Evolutionary conservation across 2,113 vertebrate species (phyloP).

Genomic region (Hemiscyllium ocellatum): DNA sequence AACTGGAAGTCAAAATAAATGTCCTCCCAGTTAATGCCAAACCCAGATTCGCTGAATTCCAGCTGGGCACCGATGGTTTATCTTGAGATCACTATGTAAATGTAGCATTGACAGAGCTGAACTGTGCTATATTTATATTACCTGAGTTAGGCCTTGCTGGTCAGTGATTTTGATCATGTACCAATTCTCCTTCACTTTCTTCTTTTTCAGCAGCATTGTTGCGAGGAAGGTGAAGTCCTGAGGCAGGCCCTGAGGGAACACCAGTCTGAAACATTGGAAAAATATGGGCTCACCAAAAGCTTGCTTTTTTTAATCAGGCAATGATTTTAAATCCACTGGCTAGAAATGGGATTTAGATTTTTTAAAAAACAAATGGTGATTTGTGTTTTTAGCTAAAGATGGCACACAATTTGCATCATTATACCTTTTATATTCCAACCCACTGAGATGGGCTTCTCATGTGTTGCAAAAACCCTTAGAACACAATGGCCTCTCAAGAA

Average conservation of each 20-base stretch:
- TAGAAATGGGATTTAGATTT: too few relatives aligned
- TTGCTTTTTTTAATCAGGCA: too few relatives aligned
- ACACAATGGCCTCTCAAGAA: too few relatives aligned
- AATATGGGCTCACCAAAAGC: not conserved
- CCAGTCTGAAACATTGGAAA: conserved; percentile 55
- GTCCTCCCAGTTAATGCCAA: not conserved
- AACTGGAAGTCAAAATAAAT: not conserved
- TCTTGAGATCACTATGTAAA: too few relatives aligned
- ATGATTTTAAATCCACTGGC: too few relatives aligned
- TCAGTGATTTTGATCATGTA: conserved; percentile 87
- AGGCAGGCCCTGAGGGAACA: conserved; percentile 79
- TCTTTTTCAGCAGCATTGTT: conserved; percentile 81
- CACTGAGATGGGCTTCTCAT: too few relatives aligned
- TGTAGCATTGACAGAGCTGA: not conserved
- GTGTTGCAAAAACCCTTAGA: too few relatives aligned
- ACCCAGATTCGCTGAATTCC: not conserved
- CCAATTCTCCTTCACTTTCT: conserved; percentile 70
- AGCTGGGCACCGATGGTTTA: not conserved
- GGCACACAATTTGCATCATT: too few relatives aligned
- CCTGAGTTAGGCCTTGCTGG: conserved; percentile 81
- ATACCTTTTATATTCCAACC: too few relatives aligned
- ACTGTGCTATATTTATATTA: conserved; percentile 45
- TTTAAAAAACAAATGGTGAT: too few relatives aligned
- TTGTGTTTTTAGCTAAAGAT: too few relatives aligned
- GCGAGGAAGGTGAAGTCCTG: conserved; percentile 77